Evolutionary conservation across 2,113 vertebrate genomes (phyloP).

Genomic region (Poeciliopsis occidentalis): DNA sequence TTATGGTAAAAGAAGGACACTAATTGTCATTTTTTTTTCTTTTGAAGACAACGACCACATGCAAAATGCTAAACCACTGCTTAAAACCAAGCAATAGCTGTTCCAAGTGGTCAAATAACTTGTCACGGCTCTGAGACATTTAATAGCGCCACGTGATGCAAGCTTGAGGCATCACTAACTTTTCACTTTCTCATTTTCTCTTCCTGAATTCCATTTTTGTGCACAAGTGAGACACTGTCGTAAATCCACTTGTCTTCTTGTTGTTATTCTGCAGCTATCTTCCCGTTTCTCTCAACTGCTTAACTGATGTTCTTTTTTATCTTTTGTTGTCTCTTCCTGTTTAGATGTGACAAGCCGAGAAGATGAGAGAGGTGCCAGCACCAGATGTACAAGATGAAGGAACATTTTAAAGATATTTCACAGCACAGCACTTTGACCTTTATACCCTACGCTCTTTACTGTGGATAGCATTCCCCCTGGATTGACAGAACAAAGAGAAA

Average conservation of each 20-base stretch:
- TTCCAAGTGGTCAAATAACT: not conserved
- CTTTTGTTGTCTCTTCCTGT: slow-evolving; percentile 18
- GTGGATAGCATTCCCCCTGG: slow-evolving; percentile 90
- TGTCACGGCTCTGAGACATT: not conserved
- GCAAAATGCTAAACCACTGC: too few relatives aligned
- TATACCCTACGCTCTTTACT: slow-evolving; percentile 83
- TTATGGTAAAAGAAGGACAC: not conserved
- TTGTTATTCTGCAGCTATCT: not conserved
- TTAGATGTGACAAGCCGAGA: slow-evolving; percentile 96
- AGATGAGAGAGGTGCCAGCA: slow-evolving; percentile 86
- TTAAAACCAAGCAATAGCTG: not conserved
- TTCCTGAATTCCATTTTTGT: not conserved
- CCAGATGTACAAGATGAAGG: slow-evolving; percentile 86
- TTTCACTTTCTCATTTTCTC: not conserved
- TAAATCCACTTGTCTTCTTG: not conserved
- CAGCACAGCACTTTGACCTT: slow-evolving; percentile 97
- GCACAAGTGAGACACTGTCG: not conserved
- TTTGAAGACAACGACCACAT: too few relatives aligned
- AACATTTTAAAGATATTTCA: slow-evolving; percentile 82
- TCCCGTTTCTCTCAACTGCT: not conserved
- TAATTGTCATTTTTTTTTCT: not conserved
- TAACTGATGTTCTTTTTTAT: not conserved
- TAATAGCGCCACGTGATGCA: not conserved
- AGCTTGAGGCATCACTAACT: not conserved
- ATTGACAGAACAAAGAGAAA: slow-evolving; percentile 70